Conservation (phyloP, 2,888 invertebrate species). For the Drosophila neonasuta region DNA sequence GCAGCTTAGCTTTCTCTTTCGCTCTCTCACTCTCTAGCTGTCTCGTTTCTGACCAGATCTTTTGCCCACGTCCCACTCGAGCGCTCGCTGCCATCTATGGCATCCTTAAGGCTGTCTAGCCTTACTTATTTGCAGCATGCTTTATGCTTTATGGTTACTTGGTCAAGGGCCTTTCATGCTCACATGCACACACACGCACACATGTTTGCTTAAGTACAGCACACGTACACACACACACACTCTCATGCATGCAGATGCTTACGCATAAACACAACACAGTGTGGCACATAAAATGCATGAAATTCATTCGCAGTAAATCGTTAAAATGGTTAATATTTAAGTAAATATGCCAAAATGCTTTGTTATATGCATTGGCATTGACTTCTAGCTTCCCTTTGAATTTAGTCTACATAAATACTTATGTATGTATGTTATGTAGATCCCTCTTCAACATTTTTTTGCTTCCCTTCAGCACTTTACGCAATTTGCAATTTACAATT, state of each 20-base stretch:
- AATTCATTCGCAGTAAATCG: constrained; percentile 69
- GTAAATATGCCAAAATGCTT: constrained; percentile 73
- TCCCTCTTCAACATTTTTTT: neutral
- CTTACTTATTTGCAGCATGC: constrained; percentile 76
- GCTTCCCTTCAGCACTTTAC: constrained; percentile 18
- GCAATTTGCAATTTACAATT: constrained; percentile 64
- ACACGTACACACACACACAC: constrained; percentile 26
- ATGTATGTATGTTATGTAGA: neutral
- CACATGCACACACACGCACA: constrained; percentile 36
- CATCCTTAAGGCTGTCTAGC: constrained; percentile 69
- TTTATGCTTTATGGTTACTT: constrained; percentile 78
- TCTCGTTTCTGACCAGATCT: constrained; percentile 44
- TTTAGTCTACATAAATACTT: constrained; percentile 1
- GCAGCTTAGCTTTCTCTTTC: constrained; percentile 21
- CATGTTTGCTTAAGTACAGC: constrained; percentile 55
- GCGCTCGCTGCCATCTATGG: constrained; percentile 1
- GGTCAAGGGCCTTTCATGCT: constrained; percentile 75
- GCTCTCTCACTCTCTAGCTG: neutral
- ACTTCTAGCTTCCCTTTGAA: constrained; percentile 1
- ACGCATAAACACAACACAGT: constrained; percentile 17
- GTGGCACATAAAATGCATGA: constrained; percentile 66
- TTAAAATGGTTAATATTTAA: constrained; percentile 74
- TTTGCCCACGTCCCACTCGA: neutral
- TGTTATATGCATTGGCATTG: constrained; percentile 54
- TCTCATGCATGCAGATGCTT: constrained; percentile 9